Conservation (phyloP, 2,113 vertebrate species). For the Theristicus caerulescens region DNA sequence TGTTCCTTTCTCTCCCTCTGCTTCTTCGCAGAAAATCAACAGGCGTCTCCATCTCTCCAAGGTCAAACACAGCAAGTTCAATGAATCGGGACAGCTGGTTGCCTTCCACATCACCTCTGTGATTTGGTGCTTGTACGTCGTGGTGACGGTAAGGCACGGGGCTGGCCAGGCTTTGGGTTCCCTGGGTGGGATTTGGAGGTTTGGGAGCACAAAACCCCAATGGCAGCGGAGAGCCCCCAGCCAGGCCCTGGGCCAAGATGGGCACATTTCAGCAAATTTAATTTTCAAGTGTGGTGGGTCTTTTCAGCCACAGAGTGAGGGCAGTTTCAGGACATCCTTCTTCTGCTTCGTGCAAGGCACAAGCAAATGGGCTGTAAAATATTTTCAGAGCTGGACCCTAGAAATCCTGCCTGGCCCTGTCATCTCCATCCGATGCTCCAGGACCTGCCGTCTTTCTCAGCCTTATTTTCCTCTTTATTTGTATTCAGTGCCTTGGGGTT, state of each 20-base stretch:
- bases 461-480: not conserved
- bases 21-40: constrained; percentile 87
- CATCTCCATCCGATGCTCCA: not conserved
- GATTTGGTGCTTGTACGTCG: constrained; percentile 90
- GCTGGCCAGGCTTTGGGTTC: not conserved
- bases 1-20: not conserved
- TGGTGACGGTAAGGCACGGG: constrained; percentile 80
- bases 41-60: constrained; percentile 97
- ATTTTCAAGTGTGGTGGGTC: not conserved
- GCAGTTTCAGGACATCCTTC: not conserved
- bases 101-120: constrained; percentile 92
- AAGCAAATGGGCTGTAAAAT: not conserved
- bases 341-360: not conserved
- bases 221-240: not conserved
- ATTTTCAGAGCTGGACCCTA: not conserved
- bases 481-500: not conserved
- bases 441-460: not conserved
- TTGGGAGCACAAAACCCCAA: not conserved
- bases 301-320: not conserved
- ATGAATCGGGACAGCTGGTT: constrained; percentile 94
- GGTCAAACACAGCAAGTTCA: constrained; percentile 97
- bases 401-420: not conserved
- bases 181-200: not conserved
- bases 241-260: not conserved
- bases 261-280: not conserved